These are phyloP conservation scores for Regulus satrapa DNA, from an alignment of 2,113 vertebrate genomes.

Conservation along the genomic window DNA sequence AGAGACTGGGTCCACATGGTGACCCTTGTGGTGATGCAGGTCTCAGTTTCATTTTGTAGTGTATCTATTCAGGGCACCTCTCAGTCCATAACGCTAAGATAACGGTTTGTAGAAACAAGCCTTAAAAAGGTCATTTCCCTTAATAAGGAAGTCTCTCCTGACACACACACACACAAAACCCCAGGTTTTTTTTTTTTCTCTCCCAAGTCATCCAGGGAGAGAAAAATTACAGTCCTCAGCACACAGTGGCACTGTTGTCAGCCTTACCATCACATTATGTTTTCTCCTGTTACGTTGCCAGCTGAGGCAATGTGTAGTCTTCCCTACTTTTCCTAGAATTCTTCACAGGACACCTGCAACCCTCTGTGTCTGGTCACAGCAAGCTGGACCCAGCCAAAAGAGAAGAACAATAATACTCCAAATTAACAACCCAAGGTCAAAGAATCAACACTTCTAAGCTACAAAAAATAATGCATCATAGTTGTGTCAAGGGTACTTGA, in stretches of 20 bases:
- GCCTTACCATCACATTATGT: not conserved
- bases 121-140: not conserved
- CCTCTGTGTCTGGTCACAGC: not conserved
- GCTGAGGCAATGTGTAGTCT: not conserved
- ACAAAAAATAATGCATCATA: not conserved
- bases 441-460: not conserved
- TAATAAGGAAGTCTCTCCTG: not conserved
- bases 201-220: not conserved
- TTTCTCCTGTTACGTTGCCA: not conserved
- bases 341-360: not conserved
- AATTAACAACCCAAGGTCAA: not conserved
- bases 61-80: not conserved
- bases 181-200: too few species aligned
- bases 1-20: not conserved
- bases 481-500: rapidly evolving
- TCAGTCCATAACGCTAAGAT: not conserved
- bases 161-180: not conserved
- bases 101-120: not conserved
- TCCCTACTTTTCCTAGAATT: not conserved
- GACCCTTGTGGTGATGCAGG: rapidly evolving
- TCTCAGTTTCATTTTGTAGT: not conserved
- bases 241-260: not conserved
- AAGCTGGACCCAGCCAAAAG: not conserved
- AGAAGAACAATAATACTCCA: not conserved
- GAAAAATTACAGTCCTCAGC: not conserved